Base-by-base conservation (phyloP, 2,888 invertebrate genomes). In the Temnothorax rugatulus region DNA sequence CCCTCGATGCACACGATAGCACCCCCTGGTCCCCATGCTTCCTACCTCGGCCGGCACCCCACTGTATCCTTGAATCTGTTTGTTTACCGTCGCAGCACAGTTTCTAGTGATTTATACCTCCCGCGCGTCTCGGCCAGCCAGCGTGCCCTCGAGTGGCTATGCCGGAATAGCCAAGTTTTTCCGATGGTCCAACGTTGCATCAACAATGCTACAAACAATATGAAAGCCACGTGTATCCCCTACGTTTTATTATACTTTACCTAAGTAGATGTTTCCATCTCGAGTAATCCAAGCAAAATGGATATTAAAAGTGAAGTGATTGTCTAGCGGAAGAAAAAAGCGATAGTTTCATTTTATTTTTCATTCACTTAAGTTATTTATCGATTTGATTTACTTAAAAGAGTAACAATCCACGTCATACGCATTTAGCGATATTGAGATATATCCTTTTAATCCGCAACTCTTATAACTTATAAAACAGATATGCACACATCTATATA, bases 61-160 rank as follows among this genome's bases (percentile, higher is more conserved):
- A 61, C 83, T 86, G 75, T 87, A 87, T 88, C 82, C 84, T 87
- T 82, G 84, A 82, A 86, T 68, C 83, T 84, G 87, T 90, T 90
- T 90, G 87, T 88, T 90, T 87, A 90, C 84, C 84, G 74, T 83
- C 83, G 68, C 47, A 84, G 82, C 63, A 74, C 64, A 87, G 90
- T 83, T 84, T 69, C 61, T 34, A 41, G 69, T 86, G 86, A 90
- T 90, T 90, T 90, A 88, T 85, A 84, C 74, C 69, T 77, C 79
- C 59, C 81, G 47, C 63, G 64, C 74, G 83, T 59, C 71, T 38
- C 75, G 50, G 52, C 44, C 76, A 54, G 57, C 47, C n/a, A 74
- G 57, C 50, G 25, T 59, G 63, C 83, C 63, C 76, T 59, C 84
- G 83, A 83, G 83, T 59, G 75, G 18, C 63, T 83, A 18, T 8